Percentiles rank a stretch among this genome's conserved stretches.
Conservation (phyloP, 2,113 vertebrate genomes). For the Austrofundulus limnaeus region DNA sequence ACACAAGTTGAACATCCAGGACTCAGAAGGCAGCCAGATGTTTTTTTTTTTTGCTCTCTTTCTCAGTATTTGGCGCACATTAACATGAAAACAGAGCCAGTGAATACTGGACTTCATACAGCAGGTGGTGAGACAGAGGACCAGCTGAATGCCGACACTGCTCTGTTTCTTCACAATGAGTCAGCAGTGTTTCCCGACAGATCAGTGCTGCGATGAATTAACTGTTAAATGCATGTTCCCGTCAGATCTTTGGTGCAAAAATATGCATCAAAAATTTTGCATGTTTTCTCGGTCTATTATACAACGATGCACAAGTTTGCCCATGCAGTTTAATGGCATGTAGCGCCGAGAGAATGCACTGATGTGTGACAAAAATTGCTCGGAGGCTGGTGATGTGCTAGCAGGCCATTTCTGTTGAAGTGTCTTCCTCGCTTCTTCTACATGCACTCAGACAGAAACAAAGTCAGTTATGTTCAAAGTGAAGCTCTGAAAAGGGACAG, state of each 20-base stretch:
- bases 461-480: conserved; percentile 50
- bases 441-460: conserved; percentile 66
- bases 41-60: conserved; percentile 30
- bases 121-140: conserved; percentile 46
- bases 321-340: conserved; percentile 37
- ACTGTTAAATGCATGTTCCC: neutral
- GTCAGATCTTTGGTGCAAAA: neutral
- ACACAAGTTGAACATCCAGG: conserved; percentile 41
- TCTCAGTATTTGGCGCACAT: conserved; percentile 44
- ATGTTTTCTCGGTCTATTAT: conserved; percentile 4
- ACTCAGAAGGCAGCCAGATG: conserved; percentile 54
- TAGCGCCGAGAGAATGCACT: conserved; percentile 38
- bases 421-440: conserved; percentile 47
- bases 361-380: conserved; percentile 43
- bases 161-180: conserved; percentile 32
- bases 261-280: neutral
- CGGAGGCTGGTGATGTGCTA: conserved; percentile 36
- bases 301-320: conserved; percentile 16
- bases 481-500: conserved; percentile 58
- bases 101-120: conserved; percentile 47
- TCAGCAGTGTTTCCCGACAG: conserved; percentile 39
- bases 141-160: conserved; percentile 13
- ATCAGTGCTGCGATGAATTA: conserved; percentile 21
- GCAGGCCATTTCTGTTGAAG: conserved; percentile 46
- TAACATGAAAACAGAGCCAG: conserved; percentile 23